Evolutionary conservation across 37 sponge, comb jelly and placozoan species (phyloP).

Genomic region (Dysidea cf. avara): DNA sequence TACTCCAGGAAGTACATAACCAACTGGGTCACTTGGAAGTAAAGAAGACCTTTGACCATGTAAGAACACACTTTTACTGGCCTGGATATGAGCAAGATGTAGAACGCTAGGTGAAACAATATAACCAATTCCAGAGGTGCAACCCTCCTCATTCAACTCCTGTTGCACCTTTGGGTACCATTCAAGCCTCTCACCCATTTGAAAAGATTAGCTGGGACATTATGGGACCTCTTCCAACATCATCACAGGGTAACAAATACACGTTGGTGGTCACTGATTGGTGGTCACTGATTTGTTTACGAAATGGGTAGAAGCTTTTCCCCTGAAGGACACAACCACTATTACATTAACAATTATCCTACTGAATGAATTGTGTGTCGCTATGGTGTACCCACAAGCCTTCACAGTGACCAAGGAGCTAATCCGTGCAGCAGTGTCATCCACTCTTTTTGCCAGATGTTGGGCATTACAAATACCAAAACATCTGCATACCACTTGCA

Average conservation of each 20-base stretch:
- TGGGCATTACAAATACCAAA: constrained; percentile 30
- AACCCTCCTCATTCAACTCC: constrained; percentile 5
- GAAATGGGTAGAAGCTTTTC: constrained; percentile 36
- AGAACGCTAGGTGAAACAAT: constrained; percentile 5
- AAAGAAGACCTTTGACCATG: constrained; percentile 20
- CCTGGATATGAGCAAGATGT: constrained; percentile 10
- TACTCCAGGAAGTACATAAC: constrained; percentile 15
- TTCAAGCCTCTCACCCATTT: constrained; percentile 7
- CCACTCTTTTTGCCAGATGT: constrained; percentile 3
- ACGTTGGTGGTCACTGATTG: constrained; percentile 25
- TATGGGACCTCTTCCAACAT: constrained; percentile 21
- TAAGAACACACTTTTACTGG: constrained; percentile 18
- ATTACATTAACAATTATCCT: constrained; percentile 3
- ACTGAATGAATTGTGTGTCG: constrained; percentile 18
- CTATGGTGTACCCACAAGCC: constrained; percentile 14
- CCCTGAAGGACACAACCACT: background rate
- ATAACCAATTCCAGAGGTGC: background rate
- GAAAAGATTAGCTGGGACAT: constrained; percentile 26
- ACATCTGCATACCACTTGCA: no score
- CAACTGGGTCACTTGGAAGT: constrained; percentile 13
- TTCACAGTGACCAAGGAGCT: constrained; percentile 36
- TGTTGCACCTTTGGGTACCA: constrained; percentile 17
- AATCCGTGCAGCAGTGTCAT: constrained; percentile 2
- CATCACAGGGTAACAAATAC: constrained; percentile 11
- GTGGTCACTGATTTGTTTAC: constrained; percentile 22